phyloP scores from a whole-genome alignment of 1,140 invertebrate genomes.

The Oppia nitens region DNA sequence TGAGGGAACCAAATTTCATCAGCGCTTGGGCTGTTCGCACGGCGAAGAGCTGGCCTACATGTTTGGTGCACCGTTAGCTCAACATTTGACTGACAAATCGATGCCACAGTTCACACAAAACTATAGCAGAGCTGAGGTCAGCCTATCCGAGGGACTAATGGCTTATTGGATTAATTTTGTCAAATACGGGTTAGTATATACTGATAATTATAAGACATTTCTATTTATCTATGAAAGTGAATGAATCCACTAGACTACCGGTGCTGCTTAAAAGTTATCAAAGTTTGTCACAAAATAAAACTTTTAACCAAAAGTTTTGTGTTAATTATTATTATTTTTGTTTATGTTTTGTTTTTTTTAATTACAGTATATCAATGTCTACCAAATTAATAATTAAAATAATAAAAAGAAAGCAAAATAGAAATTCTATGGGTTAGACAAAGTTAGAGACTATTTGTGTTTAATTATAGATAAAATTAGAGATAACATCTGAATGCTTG shows the following conservation, averaged over 20 bases:
- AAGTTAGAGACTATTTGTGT: too few relatives aligned
- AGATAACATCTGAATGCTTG: too few relatives aligned
- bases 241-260: slow-evolving; percentile 4
- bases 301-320: too few relatives aligned
- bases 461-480: too few relatives aligned
- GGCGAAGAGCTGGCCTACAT: slow-evolving; percentile 41
- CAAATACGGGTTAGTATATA: slow-evolving; percentile 32
- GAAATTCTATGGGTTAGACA: too few relatives aligned
- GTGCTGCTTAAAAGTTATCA: not conserved
- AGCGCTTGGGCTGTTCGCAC: slow-evolving; percentile 35
- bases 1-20: slow-evolving; percentile 39
- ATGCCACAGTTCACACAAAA: slow-evolving; percentile 33
- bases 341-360: too few relatives aligned
- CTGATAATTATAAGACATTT: not conserved
- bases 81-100: slow-evolving; percentile 47
- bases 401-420: too few relatives aligned
- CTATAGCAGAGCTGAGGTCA: slow-evolving; percentile 53
- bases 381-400: too few relatives aligned
- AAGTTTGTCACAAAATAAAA: too few relatives aligned
- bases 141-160: slow-evolving; percentile 53
- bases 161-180: slow-evolving; percentile 37
- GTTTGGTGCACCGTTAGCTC: slow-evolving; percentile 45
- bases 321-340: too few relatives aligned
- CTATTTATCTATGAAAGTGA: not conserved
- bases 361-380: too few relatives aligned